These are phyloP conservation scores for Formica exsecta DNA, from an alignment of 1,140 invertebrate species.

Conservation along the genomic window DNA sequence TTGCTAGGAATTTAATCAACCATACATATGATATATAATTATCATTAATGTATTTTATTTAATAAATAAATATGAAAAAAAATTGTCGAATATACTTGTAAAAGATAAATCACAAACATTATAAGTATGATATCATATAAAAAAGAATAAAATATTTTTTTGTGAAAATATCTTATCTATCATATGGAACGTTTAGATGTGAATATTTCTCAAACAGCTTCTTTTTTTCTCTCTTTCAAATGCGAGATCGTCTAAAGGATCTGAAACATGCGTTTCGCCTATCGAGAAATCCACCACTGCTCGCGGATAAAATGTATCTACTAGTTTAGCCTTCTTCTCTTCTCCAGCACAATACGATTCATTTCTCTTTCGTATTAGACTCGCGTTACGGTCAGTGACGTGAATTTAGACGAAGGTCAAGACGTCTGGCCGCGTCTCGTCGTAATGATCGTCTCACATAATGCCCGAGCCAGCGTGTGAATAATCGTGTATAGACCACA, in stretches of 20 bases:
- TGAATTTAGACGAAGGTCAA: slow-evolving; percentile 64
- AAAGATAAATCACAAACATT: not conserved
- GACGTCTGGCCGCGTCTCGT: slow-evolving; percentile 59
- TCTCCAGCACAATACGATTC: slow-evolving; percentile 29
- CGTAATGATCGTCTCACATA: slow-evolving; percentile 57
- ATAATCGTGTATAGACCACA: slow-evolving; percentile 34
- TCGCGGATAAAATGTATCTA: slow-evolving; percentile 46
- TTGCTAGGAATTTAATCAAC: not conserved
- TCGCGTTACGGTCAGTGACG: slow-evolving; percentile 62
- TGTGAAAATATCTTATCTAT: not conserved
- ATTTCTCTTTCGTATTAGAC: slow-evolving; percentile 64
- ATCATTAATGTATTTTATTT: not conserved
- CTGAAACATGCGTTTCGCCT: not conserved
- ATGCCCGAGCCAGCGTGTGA: slow-evolving; percentile 50
- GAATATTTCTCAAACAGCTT: not conserved
- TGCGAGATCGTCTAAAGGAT: not conserved
- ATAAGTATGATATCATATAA: not conserved
- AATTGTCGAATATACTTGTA: not conserved
- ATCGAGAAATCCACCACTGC: slow-evolving; percentile 7
- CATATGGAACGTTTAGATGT: not conserved
- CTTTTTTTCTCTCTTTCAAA: not conserved
- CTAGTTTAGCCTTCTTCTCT: slow-evolving; percentile 39
- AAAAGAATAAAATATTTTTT: not conserved
- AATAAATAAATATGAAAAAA: not conserved
- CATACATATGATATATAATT: too few relatives aligned